Evolutionary conservation across 2,888 invertebrate genomes (phyloP), one percentile per base, ranked within the genome.

Genomic region (Rhagium mordax): DNA sequence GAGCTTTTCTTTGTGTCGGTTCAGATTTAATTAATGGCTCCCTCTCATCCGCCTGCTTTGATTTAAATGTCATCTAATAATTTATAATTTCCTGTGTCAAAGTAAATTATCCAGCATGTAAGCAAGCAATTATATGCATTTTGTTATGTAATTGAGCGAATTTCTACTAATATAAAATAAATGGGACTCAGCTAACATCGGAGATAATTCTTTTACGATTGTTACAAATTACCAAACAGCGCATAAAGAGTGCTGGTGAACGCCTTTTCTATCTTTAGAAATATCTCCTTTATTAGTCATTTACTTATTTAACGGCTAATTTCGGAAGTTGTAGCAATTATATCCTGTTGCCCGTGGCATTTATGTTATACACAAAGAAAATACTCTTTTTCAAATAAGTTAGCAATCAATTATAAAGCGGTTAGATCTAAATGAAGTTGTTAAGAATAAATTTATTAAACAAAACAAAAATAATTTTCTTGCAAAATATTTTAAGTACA

Each of bases 21-120:
- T 75, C 27, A 20, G 53, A 47, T 47, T 10, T 72, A 71, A 61
- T 71, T 68, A 75, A 73, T 68, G 60, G 53, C 64, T 49, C 69
- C 65, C 55, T 59, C 49, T 68, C 73, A 69, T 65, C 70, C 21
- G 68, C 66, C 33, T 24, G 70, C 66, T 69, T 74, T 69, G 71
- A 74, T 73, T 75, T 70, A 68, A 62, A 69, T 62, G 67, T 70
- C 71, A 61, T 71, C 71, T 64, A 72, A 71, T 70, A 67, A 76
- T 76, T 76, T 74, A 74, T 71, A 70, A 67, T 71, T 74, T 76
- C 76, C 74, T 74, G 61, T 60, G 33, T 64, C 48, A 74, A 67
- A 55, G 62, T 72, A 76, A n/a, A 76, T 74, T 74, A 71, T 51
- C 48, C 62, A 59, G 41, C 41, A 41, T 71, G 66, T 33, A 71